These are phyloP conservation scores for Varanus komodoensis DNA, from an alignment of 2,113 vertebrate genomes.

Conservation along the genomic window DNA sequence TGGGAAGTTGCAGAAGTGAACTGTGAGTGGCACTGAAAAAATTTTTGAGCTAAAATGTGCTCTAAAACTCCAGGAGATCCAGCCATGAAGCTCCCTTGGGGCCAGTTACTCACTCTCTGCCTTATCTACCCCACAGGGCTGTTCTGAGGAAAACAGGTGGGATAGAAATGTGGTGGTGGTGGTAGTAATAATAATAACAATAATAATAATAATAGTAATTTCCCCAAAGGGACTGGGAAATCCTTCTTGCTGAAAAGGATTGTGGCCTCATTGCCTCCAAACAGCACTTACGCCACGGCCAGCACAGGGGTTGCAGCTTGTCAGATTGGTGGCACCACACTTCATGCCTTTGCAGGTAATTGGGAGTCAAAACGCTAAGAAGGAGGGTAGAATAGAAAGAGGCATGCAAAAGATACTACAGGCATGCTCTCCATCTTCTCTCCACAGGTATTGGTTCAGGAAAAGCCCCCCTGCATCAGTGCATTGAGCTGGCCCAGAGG, in stretches of 20 bases:
- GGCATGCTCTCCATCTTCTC: neutral
- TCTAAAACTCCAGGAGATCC: neutral
- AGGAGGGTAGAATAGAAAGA: neutral
- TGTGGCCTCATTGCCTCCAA: slow-evolving; percentile 91
- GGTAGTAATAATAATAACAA: no score
- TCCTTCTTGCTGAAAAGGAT: slow-evolving; percentile 94
- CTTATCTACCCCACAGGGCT: no score
- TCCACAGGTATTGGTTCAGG: slow-evolving; percentile 91
- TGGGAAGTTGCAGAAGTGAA: neutral
- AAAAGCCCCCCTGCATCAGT: slow-evolving; percentile 88
- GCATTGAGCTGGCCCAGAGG: slow-evolving; percentile 90
- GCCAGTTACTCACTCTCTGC: no score
- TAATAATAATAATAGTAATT: no score
- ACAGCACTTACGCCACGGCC: slow-evolving; percentile 91
- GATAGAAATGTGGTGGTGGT: no score
- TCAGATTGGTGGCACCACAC: slow-evolving; percentile 93
- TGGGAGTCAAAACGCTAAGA: neutral
- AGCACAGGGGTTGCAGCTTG: slow-evolving; percentile 96
- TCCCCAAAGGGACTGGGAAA: slow-evolving; percentile 90
- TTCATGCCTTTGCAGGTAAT: slow-evolving; percentile 93
- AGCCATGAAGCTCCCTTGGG: no score
- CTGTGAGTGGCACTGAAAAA: neutral
- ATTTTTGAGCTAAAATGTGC: neutral
- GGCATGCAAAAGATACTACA: neutral
- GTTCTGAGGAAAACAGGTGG: no score